Base-by-base conservation (phyloP, 1,140 invertebrate genomes). In the Andrena cerasifolii region DNA sequence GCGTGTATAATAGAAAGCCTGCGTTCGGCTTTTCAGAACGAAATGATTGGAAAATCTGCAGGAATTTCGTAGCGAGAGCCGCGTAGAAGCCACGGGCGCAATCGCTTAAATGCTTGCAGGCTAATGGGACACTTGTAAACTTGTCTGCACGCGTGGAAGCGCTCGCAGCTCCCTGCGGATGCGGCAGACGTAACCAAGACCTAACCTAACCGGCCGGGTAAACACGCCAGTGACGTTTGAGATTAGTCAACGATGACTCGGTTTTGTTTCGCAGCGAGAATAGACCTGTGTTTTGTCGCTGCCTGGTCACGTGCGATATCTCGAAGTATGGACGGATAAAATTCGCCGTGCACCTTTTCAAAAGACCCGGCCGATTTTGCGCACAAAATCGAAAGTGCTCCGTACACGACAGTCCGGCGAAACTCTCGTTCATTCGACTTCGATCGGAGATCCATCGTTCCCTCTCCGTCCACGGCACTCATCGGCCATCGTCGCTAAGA, bases 211-310 rank as follows among this genome's bases (percentile, higher is more conserved):
- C 53, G 8, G 12, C 45, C 36, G 43, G 31, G 33, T 36, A 54
- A 72, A 45, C 18, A 58, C 43, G 28, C 24, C 21, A 67, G 66
- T 66, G 40, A 73, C 56, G 14, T 70, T 79, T 36, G 24, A 24
- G 21, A 79, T 82, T 49, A 68, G 53, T 72, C 33, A 62, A 43
- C 49, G 24, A 14, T 18, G 47, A 47, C 14, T 28, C 43, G 62
- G n/a, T 36, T 72, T 61, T 51, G 45, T 49, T 36, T 26, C 24
- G 14, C 14, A 40, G 26, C 26, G 8, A 54, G 31, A 58, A 49
- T 70, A 61, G n/a, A 24, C 21, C 45, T 53, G 43, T 75, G 51
- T 81, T 81, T 79, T 43, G 43, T 45, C 58, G 56, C 31, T 18
- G 43, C 33, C 24, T 63, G 12, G 21, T 40, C 40, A 12, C 36